These are phyloP conservation scores for Abramis brama DNA, from an alignment of 2,113 vertebrate species.

Conservation along the genomic window DNA sequence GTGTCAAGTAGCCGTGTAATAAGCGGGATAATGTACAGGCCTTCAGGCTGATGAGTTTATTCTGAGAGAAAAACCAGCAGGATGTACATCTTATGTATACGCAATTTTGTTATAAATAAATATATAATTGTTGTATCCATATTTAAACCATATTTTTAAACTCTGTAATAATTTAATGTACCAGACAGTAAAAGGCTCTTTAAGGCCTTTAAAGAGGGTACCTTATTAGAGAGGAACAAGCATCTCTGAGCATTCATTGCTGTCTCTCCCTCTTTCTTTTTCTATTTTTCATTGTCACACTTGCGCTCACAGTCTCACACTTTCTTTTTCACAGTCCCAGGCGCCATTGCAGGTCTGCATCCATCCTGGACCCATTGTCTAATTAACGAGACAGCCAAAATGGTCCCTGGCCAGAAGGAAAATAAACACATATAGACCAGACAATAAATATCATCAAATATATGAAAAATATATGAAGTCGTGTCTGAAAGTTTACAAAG, in stretches of 20 bases:
- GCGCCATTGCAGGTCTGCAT: conserved; percentile 53
- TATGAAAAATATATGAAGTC: background rate
- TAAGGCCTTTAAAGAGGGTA: background rate
- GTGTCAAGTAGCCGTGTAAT: no score
- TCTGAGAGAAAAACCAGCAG: no score
- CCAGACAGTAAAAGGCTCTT: conserved; percentile 12
- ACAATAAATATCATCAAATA: conserved; percentile 12
- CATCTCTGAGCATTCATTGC: conserved; percentile 1
- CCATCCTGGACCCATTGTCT: conserved; percentile 51
- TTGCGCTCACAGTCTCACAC: conserved; percentile 31
- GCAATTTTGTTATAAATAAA: background rate
- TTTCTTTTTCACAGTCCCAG: conserved; percentile 44
- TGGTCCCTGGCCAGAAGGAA: conserved; percentile 55
- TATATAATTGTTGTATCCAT: no score
- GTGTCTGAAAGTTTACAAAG: background rate
- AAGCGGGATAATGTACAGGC: no score
- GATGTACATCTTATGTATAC: no score
- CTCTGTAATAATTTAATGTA: no score
- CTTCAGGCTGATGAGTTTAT: no score
- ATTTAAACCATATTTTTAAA: no score
- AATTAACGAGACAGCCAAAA: conserved; percentile 61
- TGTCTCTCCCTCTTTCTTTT: conserved; percentile 31
- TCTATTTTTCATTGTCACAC: conserved; percentile 13
- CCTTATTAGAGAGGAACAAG: background rate
- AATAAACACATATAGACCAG: conserved; percentile 58